Evolutionary conservation across 2,113 vertebrate species (phyloP), one percentile per base, ranked within the genome.

Genomic region (Nesoenas mayeri): DNA sequence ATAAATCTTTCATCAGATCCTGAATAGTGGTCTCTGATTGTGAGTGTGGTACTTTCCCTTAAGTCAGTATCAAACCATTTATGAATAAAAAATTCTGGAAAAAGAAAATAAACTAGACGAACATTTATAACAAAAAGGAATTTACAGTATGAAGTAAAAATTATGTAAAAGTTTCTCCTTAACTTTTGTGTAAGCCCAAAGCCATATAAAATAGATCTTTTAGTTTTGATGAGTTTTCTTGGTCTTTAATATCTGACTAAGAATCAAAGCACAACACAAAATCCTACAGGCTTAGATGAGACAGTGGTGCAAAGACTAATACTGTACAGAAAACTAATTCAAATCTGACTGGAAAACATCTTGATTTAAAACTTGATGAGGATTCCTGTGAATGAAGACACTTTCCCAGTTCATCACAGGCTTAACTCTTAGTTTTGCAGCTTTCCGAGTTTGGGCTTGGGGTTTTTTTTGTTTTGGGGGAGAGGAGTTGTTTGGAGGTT

Each of bases 1-100:
- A 72, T 88, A 92, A 93, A 44, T 92, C 58, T 92, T 85, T 80
- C 31, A 29, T 85, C 40, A 73, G 24, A 54, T 74, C 19, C 69
- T 78, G 29, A 40, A 47, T 5, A 79, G 14, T 24, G 6, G 4
- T 73, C 40, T 67, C 62, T 31, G 50, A 56, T 81, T 31, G 15
- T 66, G 15, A 64, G 48, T 3, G 5, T 15, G 2, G 38, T n/a
- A 85, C 5, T 3, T 9, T 51, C 15, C 14, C 8, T 85, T 62
- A 91, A 77, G 26, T 36, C 14, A 28, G 2, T 54, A 77, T 78
- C 31, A 78, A 67, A 26, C 5, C 17, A 54, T 4, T 5, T 42
- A 44, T 73, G 53, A 48, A 80, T 16, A 67, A 28, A 85, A 94
- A 85, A 84, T 32, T 81, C n/a, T 81, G 25, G 38, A 40, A 67